A percentile compares a stretch with the other conserved stretches of the same genome.
These are phyloP conservation scores for Gavialis gangeticus DNA, from an alignment of 2,113 vertebrate genomes.

Conservation along the genomic window DNA sequence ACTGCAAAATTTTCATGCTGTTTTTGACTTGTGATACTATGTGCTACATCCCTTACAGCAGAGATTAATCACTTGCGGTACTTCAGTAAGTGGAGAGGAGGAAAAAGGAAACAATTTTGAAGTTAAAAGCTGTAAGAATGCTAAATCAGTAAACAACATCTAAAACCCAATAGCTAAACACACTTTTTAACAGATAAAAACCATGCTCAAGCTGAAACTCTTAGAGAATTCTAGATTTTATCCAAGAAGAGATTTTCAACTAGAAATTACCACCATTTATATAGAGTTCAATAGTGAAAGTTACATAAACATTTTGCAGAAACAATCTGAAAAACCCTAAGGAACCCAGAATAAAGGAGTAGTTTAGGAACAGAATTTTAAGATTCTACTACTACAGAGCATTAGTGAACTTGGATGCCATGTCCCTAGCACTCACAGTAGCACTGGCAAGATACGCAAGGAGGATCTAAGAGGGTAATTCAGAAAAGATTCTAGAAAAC, in stretches of 20 bases:
- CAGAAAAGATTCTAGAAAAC: not conserved
- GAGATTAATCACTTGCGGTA: not conserved
- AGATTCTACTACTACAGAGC: not conserved
- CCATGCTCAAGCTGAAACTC: not conserved
- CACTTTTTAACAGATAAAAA: not conserved
- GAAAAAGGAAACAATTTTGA: not conserved
- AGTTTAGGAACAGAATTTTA: not conserved
- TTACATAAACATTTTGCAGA: not conserved
- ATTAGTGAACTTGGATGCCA: not conserved
- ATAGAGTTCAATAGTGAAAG: not conserved
- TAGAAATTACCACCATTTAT: not conserved
- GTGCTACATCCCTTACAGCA: not conserved
- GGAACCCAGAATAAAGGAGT: not conserved
- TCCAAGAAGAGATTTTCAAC: too few species aligned
- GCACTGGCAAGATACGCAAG: not conserved
- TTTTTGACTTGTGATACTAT: not conserved
- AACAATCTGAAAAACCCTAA: not conserved
- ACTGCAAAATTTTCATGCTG: not conserved
- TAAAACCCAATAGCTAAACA: not conserved
- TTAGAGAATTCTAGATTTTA: not conserved
- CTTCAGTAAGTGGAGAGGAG: not conserved
- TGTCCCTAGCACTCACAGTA: not conserved
- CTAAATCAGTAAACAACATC: not conserved
- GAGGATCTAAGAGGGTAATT: not conserved
- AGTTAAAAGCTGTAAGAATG: not conserved